These are phyloP conservation scores for Muscidifurax raptorellus DNA, from an alignment of 1,140 invertebrate species.

Conservation along the genomic window DNA sequence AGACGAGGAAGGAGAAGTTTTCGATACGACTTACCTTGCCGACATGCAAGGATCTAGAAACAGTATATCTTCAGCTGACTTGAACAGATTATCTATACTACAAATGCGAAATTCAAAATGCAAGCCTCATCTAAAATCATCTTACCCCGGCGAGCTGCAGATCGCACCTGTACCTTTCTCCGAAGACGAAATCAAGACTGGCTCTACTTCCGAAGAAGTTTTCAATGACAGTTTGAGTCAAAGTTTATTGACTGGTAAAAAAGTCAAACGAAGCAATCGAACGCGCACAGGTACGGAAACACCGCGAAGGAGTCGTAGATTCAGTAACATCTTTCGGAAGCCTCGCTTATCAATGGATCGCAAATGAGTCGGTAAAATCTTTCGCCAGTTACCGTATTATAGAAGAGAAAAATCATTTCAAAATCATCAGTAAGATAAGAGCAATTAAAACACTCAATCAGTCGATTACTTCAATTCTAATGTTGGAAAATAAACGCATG, in stretches of 20 bases:
- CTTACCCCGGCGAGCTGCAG: conserved; percentile 92
- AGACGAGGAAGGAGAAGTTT: conserved; percentile 88
- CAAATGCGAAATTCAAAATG: conserved; percentile 90
- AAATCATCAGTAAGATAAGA: neutral
- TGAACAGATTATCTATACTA: conserved; percentile 81
- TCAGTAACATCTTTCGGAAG: conserved; percentile 54
- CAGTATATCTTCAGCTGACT: conserved; percentile 45
- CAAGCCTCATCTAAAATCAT: conserved; percentile 90
- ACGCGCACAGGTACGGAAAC: conserved; percentile 77
- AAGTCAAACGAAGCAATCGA: conserved; percentile 77
- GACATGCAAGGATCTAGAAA: conserved; percentile 29
- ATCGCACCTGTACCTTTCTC: conserved; percentile 76
- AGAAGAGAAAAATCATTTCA: neutral
- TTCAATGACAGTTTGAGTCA: conserved; percentile 80
- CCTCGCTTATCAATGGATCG: conserved; percentile 29
- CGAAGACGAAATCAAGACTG: conserved; percentile 85
- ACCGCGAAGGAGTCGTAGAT: conserved; percentile 69
- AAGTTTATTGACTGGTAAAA: conserved; percentile 77
- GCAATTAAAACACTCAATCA: neutral
- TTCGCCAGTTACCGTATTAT: too few species aligned
- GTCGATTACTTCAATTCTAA: too few species aligned
- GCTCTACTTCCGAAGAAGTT: conserved; percentile 70
- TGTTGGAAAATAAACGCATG: neutral
- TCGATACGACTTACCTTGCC: conserved; percentile 83
- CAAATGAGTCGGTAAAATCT: neutral